Base-by-base conservation (phyloP, 2,797 vertebrate genomes). In the Hippopotamyrus pictus region DNA sequence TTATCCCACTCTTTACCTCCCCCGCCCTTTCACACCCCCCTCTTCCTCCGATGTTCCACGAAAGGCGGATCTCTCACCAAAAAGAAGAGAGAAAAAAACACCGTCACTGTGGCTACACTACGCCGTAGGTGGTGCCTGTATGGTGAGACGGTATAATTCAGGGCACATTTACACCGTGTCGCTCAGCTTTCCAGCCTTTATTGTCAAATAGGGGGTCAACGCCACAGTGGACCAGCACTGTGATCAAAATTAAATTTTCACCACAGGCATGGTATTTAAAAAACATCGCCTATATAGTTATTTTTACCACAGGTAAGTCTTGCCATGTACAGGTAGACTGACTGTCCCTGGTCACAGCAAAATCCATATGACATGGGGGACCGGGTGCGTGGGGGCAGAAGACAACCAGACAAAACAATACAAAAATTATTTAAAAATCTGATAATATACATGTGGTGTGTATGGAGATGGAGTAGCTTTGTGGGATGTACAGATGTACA, bases 21-120 rank as follows among this genome's bases (percentile, higher is more conserved):
- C 90, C 93, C 91, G 90, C 91, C 91, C 91, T 93, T 93, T 92
- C 92, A 93, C 94, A 92, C 95, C 94, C 91, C 94, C 94, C 94
- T 95, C 95, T 96, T 96, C 96, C 95, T 96, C 94, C 91, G 86
- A 90, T 92, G 93, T 96, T 97, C 96, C 95, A 96, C 96, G 95
- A 97, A 96, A 96, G 95, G 93, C 96, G 94, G 95, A 96, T 96
- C 94, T 95, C 94, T 95, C 90, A 93, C 62, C 12, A 94, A 92
- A 95, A 95, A 91, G 37, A 90, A 89, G 29, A 83, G 91, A 87
- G 90, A 91, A 93, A 89, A 95, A 95, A 94, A 92, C 92, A 95
- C 91, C 88, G 90, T 89, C 91, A 90, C 85, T 46, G 50, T 83
- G 69, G 73, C 51, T 48, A 44, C 17, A 14, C 17, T 53, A 12